Evolutionary conservation across 2,113 vertebrate genomes (phyloP).

Genomic region (Gymnorhina tibicen): DNA sequence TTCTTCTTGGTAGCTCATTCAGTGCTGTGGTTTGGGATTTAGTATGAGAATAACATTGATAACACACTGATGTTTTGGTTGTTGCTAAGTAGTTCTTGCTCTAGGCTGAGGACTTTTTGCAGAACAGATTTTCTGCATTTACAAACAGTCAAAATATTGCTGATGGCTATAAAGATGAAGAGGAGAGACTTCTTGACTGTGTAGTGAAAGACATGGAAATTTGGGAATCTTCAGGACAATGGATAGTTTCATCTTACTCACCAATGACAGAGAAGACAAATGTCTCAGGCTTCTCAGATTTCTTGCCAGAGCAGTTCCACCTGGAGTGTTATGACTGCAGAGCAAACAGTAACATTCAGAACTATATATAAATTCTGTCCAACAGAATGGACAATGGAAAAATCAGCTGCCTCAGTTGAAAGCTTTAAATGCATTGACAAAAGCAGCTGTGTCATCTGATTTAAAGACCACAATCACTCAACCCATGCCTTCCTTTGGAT

Average conservation of each 20-base stretch:
- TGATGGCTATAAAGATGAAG: background rate
- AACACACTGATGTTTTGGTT: background rate
- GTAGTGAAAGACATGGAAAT: conserved; percentile 81
- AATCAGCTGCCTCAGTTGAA: conserved; percentile 79
- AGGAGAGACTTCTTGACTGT: conserved; percentile 37
- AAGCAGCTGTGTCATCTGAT: conserved; percentile 73
- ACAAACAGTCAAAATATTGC: background rate
- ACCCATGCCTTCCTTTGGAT: conserved; percentile 57
- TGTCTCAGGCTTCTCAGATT: conserved; percentile 83
- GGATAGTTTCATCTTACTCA: conserved; percentile 84
- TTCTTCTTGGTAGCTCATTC: background rate
- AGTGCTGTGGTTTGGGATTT: background rate
- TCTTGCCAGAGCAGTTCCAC: conserved; percentile 84
- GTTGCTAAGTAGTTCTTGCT: background rate
- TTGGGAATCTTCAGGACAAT: conserved; percentile 87
- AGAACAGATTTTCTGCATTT: background rate
- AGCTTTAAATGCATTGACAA: conserved; percentile 71
- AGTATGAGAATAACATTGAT: background rate
- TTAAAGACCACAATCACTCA: conserved; percentile 65
- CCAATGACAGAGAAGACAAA: conserved; percentile 59
- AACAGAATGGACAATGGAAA: conserved; percentile 78
- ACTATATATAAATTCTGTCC: conserved; percentile 76
- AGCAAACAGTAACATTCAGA: conserved; percentile 76
- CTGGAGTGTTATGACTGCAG: conserved; percentile 80
- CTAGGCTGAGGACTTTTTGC: background rate